Percentiles rank a stretch among this genome's conserved stretches.
Conservation (phyloP, 2,888 invertebrate species). For the Coelinius sp. region DNA sequence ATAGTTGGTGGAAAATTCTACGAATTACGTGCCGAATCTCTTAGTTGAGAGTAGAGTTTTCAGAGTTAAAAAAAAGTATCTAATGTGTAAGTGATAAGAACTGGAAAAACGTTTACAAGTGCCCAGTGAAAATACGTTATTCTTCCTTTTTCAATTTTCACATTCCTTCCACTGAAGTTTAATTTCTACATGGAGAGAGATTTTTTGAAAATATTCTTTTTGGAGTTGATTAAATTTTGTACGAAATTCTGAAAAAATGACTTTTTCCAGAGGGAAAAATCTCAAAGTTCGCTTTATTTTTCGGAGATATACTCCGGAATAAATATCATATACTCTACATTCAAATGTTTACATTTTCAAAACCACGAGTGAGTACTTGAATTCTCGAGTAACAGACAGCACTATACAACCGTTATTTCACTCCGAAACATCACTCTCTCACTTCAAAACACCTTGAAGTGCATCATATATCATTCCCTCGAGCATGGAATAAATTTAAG, state of each 20-base stretch:
- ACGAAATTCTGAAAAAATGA: too few species aligned
- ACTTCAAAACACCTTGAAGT: background rate
- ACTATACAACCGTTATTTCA: background rate
- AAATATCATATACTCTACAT: background rate
- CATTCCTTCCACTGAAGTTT: background rate
- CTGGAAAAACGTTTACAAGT: background rate
- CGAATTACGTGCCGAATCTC: conserved; percentile 24
- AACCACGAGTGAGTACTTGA: background rate
- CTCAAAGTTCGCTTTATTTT: background rate
- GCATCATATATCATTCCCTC: background rate
- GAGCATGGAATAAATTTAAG: background rate
- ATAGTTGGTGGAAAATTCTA: conserved; percentile 10
- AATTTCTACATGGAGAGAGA: background rate
- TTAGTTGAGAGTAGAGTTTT: background rate
- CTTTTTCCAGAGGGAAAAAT: background rate
- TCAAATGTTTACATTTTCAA: background rate
- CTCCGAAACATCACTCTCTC: background rate
- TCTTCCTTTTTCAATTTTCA: background rate
- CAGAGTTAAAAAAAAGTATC: background rate
- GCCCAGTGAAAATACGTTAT: background rate
- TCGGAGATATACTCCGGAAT: background rate
- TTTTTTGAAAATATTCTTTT: too few species aligned
- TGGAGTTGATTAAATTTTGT: too few species aligned
- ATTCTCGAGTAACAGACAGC: background rate
- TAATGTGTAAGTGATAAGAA: conserved; percentile 12